These are phyloP conservation scores for Acleris literana DNA, from an alignment of 2,888 invertebrate species.

Conservation along the genomic window DNA sequence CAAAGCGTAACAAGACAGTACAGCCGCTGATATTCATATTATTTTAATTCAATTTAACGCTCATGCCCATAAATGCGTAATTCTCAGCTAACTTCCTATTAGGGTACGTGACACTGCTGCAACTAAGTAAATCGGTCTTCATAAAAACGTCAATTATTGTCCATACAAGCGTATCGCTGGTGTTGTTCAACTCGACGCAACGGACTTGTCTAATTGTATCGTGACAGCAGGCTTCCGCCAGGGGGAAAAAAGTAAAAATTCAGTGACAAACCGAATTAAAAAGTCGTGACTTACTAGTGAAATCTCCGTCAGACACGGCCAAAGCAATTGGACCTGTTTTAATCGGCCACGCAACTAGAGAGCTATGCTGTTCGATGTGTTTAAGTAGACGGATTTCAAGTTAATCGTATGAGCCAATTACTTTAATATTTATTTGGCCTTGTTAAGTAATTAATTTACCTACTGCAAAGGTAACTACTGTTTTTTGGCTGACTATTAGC, in stretches of 20 bases:
- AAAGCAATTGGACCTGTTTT: constrained; percentile 24
- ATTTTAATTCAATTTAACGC: constrained; percentile 11
- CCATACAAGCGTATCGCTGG: constrained; percentile 25
- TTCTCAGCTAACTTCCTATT: constrained; percentile 25
- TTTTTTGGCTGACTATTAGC: too few species aligned
- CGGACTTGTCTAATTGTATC: constrained; percentile 28
- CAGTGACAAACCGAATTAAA: constrained; percentile 27
- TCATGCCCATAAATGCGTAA: constrained; percentile 4
- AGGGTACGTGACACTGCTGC: constrained; percentile 21
- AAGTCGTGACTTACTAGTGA: constrained; percentile 34
- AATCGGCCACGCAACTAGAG: constrained; percentile 21
- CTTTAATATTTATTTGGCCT: constrained; percentile 15
- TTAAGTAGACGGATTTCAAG: constrained; percentile 6
- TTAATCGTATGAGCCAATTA: constrained; percentile 3
- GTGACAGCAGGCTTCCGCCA: constrained; percentile 33
- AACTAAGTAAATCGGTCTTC: constrained; percentile 6
- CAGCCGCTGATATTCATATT: too few species aligned
- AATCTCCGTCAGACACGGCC: constrained; percentile 23
- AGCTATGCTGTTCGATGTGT: constrained; percentile 13
- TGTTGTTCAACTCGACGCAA: constrained; percentile 31
- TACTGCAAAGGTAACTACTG: too few species aligned
- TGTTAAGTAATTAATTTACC: constrained; percentile 9
- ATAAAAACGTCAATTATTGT: constrained; percentile 28
- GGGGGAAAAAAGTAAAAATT: constrained; percentile 24
- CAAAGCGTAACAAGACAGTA: too few species aligned